Conservation (phyloP, 2,113 vertebrate species). For the Oxyura jamaicensis region DNA sequence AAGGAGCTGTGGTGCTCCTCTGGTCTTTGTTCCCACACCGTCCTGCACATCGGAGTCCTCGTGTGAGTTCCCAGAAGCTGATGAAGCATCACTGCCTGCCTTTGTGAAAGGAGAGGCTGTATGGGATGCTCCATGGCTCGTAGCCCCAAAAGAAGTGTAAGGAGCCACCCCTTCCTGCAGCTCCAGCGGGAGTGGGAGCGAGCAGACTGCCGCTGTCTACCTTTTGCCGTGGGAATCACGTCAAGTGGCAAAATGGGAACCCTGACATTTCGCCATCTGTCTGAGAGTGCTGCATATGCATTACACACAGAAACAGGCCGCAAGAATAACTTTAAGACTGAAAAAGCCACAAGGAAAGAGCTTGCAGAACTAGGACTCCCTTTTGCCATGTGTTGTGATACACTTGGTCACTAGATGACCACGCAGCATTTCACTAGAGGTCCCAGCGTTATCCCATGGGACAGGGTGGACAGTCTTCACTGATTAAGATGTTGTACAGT, state of each 20-base stretch:
- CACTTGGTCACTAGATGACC: neutral
- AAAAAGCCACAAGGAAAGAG: constrained; percentile 19
- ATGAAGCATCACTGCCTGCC: neutral
- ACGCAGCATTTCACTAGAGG: neutral
- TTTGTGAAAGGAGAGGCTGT: neutral
- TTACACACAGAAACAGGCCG: constrained; percentile 17
- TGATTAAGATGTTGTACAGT: neutral
- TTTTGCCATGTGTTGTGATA: neutral
- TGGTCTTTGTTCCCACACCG: neutral
- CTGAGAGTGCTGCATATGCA: neutral
- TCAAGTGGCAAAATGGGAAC: constrained; percentile 39
- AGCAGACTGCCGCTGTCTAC: neutral
- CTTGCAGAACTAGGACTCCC: constrained; percentile 13
- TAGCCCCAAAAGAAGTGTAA: neutral
- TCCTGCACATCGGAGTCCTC: neutral
- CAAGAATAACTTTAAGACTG: neutral
- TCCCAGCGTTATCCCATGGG: neutral
- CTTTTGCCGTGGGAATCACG: neutral
- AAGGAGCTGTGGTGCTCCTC: neutral
- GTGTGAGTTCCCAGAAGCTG: neutral
- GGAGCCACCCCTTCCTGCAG: neutral
- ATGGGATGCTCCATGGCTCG: neutral
- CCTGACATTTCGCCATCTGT: constrained; percentile 58
- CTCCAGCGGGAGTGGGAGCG: neutral
- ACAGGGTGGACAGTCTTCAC: neutral